Percentiles rank a stretch among this genome's conserved stretches.
Conservation (phyloP, 2,113 vertebrate species). For the Zootoca vivipara region DNA sequence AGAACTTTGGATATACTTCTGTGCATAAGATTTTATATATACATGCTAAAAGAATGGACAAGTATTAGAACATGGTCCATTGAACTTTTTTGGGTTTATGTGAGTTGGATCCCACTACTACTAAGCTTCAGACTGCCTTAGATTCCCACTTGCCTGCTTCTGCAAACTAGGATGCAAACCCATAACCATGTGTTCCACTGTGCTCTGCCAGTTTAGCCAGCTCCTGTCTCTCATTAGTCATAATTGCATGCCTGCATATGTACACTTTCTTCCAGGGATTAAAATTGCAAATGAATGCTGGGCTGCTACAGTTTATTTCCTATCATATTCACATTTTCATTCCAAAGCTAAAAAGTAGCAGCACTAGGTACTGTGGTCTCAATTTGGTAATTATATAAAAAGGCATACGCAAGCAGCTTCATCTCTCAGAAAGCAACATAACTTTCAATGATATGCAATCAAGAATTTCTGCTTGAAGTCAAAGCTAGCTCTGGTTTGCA, state of each 20-base stretch:
- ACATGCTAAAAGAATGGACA: background rate
- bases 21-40: background rate
- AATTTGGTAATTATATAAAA: background rate
- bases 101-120: background rate
- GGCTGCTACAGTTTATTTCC: background rate
- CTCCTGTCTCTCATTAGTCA: background rate
- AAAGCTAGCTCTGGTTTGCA: background rate
- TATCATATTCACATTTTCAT: background rate
- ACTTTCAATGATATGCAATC: background rate
- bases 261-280: no score
- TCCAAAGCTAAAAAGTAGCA: background rate
- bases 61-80: background rate
- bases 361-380: background rate
- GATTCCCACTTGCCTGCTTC: background rate
- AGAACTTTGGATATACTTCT: background rate
- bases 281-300: background rate
- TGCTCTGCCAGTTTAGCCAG: background rate
- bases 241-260: background rate
- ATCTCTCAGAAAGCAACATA: background rate
- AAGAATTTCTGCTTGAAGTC: background rate
- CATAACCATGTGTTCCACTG: background rate
- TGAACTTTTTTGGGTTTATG: background rate
- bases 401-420: background rate
- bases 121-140: background rate
- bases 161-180: background rate